Conservation (phyloP, 2,113 vertebrate genomes). For the Lichenostomus cassidix region DNA sequence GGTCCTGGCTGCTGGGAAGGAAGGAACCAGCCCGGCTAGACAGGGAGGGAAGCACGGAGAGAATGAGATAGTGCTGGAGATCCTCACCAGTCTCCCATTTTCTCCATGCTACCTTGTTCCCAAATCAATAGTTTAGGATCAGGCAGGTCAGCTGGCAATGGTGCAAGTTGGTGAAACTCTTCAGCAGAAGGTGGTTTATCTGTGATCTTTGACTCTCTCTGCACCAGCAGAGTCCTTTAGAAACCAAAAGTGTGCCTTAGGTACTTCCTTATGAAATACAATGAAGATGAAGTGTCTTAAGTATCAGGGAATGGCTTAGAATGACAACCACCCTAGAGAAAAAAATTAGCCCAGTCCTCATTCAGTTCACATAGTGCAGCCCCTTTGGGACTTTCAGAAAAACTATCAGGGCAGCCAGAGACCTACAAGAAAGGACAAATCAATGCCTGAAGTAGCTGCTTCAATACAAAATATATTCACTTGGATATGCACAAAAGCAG, state of each 20-base stretch:
- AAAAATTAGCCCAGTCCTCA: not conserved
- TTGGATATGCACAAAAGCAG: not conserved
- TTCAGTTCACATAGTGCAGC: not conserved
- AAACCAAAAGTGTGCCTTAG: not conserved
- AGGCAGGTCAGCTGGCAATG: not conserved
- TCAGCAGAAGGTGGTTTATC: not conserved
- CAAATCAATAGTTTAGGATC: not conserved
- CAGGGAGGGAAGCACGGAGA: not conserved
- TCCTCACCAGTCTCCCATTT: not conserved
- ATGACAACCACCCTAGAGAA: not conserved
- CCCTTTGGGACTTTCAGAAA: not conserved
- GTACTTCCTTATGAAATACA: not conserved
- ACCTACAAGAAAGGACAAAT: not conserved
- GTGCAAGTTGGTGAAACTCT: not conserved
- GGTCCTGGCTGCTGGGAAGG: not conserved
- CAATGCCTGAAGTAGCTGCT: not conserved
- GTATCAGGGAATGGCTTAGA: not conserved
- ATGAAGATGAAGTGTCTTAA: not conserved
- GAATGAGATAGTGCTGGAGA: rapidly evolving
- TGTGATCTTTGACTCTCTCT: not conserved
- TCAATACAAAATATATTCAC: not conserved
- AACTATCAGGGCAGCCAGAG: not conserved
- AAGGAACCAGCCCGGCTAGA: not conserved
- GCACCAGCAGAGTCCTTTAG: not conserved
- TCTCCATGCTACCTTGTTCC: not conserved